These are phyloP conservation scores for Acanthoscelides obtectus DNA, from an alignment of 2,888 invertebrate species.

Conservation along the genomic window DNA sequence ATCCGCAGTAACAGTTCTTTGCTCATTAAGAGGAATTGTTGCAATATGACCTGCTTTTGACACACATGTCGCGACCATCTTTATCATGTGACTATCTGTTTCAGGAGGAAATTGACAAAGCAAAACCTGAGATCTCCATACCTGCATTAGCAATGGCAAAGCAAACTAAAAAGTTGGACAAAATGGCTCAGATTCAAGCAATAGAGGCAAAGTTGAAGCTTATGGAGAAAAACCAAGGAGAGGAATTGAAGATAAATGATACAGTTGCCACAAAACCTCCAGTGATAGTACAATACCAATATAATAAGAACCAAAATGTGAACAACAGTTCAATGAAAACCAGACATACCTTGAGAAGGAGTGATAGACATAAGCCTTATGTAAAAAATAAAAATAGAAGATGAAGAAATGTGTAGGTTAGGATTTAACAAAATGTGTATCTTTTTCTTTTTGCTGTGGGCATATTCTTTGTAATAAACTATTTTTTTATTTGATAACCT, in stretches of 20 bases:
- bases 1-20: no score
- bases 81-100: conserved; percentile 4
- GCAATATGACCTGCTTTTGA: no score
- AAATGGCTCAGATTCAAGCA: conserved; percentile 77
- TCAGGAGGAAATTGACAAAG: conserved; percentile 72
- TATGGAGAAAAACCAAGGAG: conserved; percentile 64
- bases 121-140: conserved; percentile 71
- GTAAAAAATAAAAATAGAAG: conserved; percentile 20
- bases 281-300: conserved; percentile 65
- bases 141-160: conserved; percentile 68
- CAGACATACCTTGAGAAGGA: conserved; percentile 16
- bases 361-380: conserved; percentile 32
- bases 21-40: no score
- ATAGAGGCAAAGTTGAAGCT: conserved; percentile 83
- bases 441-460: neutral
- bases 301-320: conserved; percentile 48
- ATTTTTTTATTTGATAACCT: no score
- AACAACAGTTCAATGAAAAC: conserved; percentile 20
- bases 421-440: neutral
- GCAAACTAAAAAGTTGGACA: conserved; percentile 62
- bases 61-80: no score
- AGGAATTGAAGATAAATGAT: conserved; percentile 72
- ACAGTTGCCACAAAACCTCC: conserved; percentile 62
- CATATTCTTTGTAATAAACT: neutral
- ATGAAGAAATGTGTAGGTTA: conserved; percentile 8